Base-by-base conservation (phyloP, 2,113 vertebrate genomes). In the Microtus oregoni region DNA sequence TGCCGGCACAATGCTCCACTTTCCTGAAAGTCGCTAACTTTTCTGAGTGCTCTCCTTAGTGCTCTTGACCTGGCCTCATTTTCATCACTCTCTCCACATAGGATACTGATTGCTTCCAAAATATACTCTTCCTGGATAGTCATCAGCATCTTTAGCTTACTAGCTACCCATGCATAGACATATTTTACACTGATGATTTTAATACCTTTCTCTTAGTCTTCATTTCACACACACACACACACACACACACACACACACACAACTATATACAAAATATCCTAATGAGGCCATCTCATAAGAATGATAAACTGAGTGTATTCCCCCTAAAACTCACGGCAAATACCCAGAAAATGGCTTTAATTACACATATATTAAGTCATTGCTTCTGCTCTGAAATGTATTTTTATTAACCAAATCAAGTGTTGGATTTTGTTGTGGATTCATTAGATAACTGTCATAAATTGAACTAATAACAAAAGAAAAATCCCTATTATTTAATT, bases 131-230 rank as follows among this genome's bases (percentile, higher is more conserved):
- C 38, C 14, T 63, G 15, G 4, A 85, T n/a, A 83, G 28, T 12
- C n/a, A 67, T 55, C 26, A 38, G 10, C 6, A 3, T 73, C 7
- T 50, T 35, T 13, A 38, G 11, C 47, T 22, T 82, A 41, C 26
- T 63, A 77, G 15, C 24, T 68, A 86, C 17, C 15, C 50, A 44
- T 30, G 72, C 22, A 68, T 4, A 89, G 26, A 92, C 1, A 58
- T 65, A 83, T 3, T 50, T 63, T 86, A 7, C 17, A 75, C 52
- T 24, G n/a, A 26, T 30, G 24, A 19, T 26, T 76, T 91, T 41
- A 94, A 47, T 6, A 82, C 2, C 83, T 20, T 86, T 95, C 50
- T 86, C 19, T 41, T 44, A 38, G 38, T 73, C 38, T 91, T 89
- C 55, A 89, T 55, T 32, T 58, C 47, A 50, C 6, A 73, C 30